Evolutionary conservation across 2,113 vertebrate genomes (phyloP), one percentile per base, ranked within the genome.

Genomic region (Xiphophorus maculatus): DNA sequence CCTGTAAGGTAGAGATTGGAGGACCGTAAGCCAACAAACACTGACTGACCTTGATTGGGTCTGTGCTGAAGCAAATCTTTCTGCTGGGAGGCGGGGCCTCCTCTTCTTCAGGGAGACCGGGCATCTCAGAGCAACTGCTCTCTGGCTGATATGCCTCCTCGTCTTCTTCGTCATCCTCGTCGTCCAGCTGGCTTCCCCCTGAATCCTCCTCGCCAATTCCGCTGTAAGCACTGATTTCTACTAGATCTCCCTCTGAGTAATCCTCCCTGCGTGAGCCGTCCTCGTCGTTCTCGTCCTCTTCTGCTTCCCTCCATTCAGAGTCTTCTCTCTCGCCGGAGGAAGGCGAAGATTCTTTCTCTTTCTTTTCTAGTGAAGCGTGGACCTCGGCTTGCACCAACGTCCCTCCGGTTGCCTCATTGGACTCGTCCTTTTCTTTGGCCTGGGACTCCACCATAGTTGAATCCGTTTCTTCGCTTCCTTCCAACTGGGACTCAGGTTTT

Each of bases 171-270:
- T 80, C 93, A 19, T 98, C 97, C 25, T 99, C 97, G 37, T 99
- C 97, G 25, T 99, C 98, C 88, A 99, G 95, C 90, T 97, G 97
- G 72, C 98, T 99, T 40, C 97, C 97, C 80, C 95, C 98, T 1
- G 97, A 98, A 91, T 99, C 98, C 87, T 93, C 92, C 82, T 98
- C 98, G 83, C 97, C 97, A 0, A 98, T 92, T 83, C 98, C 98
- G 0, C 98, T 99, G 94, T 98, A 99, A 19, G 97, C 97, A 83
- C 98, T 99, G 93, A 99, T 96, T 87, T 99, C 98, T 92, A 99
- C 96, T 88, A 98, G 92, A 77, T 99, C 98, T 1, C 96, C 98
- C 92, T 98, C 97, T 0, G 97, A 98, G 92, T 96, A 97, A 87
- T 98, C 98, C 91, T 98, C 97, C 93, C 94, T 97, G 82, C 95